phyloP scores from a whole-genome alignment of 2,797 vertebrate species.

The Bryconaethiops microstoma region DNA sequence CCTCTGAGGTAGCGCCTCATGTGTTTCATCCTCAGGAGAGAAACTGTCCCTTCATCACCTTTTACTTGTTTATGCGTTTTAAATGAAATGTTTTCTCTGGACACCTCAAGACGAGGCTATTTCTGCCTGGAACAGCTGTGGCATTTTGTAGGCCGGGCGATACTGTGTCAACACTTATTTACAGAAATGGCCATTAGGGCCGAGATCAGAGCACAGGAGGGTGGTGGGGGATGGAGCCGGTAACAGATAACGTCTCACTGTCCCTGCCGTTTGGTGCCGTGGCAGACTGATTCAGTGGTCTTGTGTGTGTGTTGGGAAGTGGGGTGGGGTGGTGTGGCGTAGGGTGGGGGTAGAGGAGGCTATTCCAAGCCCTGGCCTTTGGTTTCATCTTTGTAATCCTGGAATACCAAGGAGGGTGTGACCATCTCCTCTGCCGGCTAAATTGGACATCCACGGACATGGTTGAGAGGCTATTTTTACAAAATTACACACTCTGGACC shows the following conservation, averaged over 20 bases:
- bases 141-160: constrained; percentile 63
- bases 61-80: constrained; percentile 34
- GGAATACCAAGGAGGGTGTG: constrained; percentile 63
- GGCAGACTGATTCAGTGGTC: not conserved
- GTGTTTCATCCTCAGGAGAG: too few species aligned
- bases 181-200: constrained; percentile 57
- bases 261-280: not conserved
- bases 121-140: constrained; percentile 75
- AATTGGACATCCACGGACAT: constrained; percentile 56
- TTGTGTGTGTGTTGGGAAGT: not conserved
- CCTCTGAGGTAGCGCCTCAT: too few species aligned
- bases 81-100: constrained; percentile 65
- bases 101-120: constrained; percentile 72
- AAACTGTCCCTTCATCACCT: not conserved
- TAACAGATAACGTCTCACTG: constrained; percentile 37
- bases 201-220: constrained; percentile 6
- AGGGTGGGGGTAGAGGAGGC: constrained; percentile 44
- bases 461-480: constrained; percentile 33
- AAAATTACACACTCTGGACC: not conserved
- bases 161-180: constrained; percentile 75
- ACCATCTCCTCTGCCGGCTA: constrained; percentile 63
- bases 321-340: not conserved
- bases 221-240: too few species aligned
- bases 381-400: constrained; percentile 74
- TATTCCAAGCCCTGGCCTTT: constrained; percentile 69